Evolutionary conservation across 2,888 invertebrate genomes (phyloP).

Genomic region (Epinotia nisella): DNA sequence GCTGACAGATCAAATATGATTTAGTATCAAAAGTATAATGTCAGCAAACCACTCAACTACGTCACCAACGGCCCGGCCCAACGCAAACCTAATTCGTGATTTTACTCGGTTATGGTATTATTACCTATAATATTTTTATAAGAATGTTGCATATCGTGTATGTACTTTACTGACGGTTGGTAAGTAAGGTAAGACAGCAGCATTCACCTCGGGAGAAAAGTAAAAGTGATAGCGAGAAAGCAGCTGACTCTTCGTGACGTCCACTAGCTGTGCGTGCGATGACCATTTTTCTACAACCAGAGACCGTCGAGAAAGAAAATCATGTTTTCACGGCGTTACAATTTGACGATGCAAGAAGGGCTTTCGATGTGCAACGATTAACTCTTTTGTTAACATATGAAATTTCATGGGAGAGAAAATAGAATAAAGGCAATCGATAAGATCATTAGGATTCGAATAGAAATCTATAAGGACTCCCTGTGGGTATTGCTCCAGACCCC

Average conservation of each 20-base stretch:
- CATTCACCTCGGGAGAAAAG: conserved; percentile 69
- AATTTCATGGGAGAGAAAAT: conserved; percentile 63
- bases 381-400: conserved; percentile 65
- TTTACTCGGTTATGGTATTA: neutral
- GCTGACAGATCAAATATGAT: conserved; percentile 2
- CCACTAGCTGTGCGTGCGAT: conserved; percentile 46
- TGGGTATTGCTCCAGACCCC: conserved; percentile 57
- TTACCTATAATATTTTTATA: neutral
- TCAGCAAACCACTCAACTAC: neutral
- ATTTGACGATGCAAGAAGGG: neutral
- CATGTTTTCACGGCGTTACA: neutral
- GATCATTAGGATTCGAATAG: conserved; percentile 72
- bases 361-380: conserved; percentile 57
- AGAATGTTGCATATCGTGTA: conserved; percentile 4
- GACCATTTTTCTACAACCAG: conserved; percentile 1
- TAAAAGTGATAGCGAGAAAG: conserved; percentile 73
- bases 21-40: neutral
- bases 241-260: conserved; percentile 62
- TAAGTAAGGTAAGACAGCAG: conserved; percentile 1
- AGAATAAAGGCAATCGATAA: conserved; percentile 56
- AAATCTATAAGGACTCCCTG: conserved; percentile 68
- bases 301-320: neutral
- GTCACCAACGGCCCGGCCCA: too few species aligned
- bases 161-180: conserved; percentile 2
- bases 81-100: neutral